Conservation (phyloP, 2,797 vertebrate genomes). For the Myotis myotis region DNA sequence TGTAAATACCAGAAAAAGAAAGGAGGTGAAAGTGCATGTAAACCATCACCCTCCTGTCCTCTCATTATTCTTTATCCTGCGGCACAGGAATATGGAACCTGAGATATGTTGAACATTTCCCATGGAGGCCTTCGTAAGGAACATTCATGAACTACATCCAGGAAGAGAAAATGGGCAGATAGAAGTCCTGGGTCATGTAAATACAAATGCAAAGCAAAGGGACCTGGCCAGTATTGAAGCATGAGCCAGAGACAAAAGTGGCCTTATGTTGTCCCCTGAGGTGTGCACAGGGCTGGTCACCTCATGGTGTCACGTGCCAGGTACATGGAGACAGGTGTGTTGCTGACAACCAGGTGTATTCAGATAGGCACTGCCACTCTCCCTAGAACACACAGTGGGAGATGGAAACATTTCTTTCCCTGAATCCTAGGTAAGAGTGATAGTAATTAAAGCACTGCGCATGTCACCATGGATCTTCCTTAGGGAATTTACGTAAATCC, state of each 20-base stretch:
- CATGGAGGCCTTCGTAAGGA: not conserved
- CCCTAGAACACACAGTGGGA: not conserved
- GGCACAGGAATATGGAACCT: not conserved
- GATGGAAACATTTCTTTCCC: not conserved
- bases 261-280: rapidly evolving
- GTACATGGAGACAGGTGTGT: not conserved
- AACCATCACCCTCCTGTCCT: not conserved
- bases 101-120: not conserved
- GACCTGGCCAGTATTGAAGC: not conserved
- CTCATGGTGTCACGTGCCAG: rapidly evolving
- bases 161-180: not conserved
- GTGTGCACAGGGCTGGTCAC: no score
- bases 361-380: not conserved
- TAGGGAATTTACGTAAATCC: slow-evolving; percentile 9
- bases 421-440: slow-evolving; percentile 21
- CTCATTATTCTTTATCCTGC: not conserved
- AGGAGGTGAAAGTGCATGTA: not conserved
- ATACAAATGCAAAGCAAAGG: not conserved
- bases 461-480: not conserved
- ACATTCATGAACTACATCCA: not conserved
- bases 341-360: not conserved
- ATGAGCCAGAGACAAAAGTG: not conserved
- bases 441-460: not conserved
- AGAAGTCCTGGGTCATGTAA: not conserved
- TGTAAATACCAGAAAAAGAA: not conserved